Evolutionary conservation across 2,888 invertebrate genomes (phyloP), one percentile per base, ranked within the genome.

Genomic region (Eumacrocentrus americanus): DNA sequence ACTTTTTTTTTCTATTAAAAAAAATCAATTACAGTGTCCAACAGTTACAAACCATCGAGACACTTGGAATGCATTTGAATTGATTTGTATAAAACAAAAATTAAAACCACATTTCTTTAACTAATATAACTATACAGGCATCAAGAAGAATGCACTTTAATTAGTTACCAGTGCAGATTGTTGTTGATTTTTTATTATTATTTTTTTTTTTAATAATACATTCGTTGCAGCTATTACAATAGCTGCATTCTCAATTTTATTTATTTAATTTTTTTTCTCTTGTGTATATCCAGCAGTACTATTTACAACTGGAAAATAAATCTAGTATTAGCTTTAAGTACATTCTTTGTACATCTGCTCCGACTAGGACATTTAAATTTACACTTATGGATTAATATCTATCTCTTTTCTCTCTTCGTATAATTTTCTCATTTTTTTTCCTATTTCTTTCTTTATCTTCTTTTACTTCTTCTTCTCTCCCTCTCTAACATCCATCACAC

Each of bases 351-450:
- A 67, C 67, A 67, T 67, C 64, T 64, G 67, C 67, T 67, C 67
- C 67, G 67, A 67, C 67, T 67, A 67, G 67, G 65, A 65, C 64
- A 64, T 65, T 65, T 67, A 65, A 67, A 65, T 67, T 67, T 65
- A 65, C 65, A 64, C 64, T 64, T 65, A 67, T 37, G 58, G 52
- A 37, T 58, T 52, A 58, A 58, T 58, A 23, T 22, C 29, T 16
- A 51, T n/a, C n/a, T n/a, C n/a, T n/a, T 11, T 37, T 51, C 20
- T 18, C 37, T 37, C 51, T 18, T 35, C 51, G 37, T 22, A 20
- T 9, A 12, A 37, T 22, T 38, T 16, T 22, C 12, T n/a, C n/a
- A n/a, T n/a, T n/a, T n/a, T n/a, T n/a, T n/a, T n/a, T n/a, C n/a
- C n/a, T n/a, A n/a, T n/a, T n/a, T n/a, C n/a, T n/a, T n/a, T n/a